phyloP scores from a whole-genome alignment of 2,888 invertebrate genomes.

The Mesorhabditis sp. region DNA sequence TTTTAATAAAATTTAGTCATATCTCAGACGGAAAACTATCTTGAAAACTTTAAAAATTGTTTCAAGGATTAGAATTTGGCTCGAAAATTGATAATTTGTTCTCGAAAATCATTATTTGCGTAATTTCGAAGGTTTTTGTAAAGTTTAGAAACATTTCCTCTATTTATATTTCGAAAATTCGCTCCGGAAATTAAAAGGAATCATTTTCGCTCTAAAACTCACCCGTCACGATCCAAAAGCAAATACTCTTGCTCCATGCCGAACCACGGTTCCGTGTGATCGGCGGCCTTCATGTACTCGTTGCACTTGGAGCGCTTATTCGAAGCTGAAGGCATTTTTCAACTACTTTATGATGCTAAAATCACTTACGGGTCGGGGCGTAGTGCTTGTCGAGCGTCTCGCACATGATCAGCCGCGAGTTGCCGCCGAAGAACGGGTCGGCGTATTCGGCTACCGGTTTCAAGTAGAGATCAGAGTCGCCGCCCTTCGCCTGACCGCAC shows the following conservation, averaged over 20 bases:
- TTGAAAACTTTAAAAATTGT: no score
- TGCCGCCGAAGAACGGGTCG: constrained; percentile 51
- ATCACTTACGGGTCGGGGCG: constrained; percentile 65
- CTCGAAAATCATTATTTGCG: no score
- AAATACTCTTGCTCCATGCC: constrained; percentile 65
- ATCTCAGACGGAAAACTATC: no score
- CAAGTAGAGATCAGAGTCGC: constrained; percentile 60
- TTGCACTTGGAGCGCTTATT: constrained; percentile 60
- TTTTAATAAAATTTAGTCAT: no score
- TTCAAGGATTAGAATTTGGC: no score
- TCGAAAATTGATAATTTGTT: no score
- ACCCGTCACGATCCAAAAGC: constrained; percentile 59
- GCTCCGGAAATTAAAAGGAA: no score
- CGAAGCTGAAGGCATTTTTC: constrained; percentile 35
- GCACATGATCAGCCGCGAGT: constrained; percentile 46
- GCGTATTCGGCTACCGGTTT: constrained; percentile 43
- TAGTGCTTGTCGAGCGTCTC: constrained; percentile 77
- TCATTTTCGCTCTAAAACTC: constrained; percentile 9
- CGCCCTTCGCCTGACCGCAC: constrained; percentile 70
- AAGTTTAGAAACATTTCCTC: no score
- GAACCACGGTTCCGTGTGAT: constrained; percentile 61
- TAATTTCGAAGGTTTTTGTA: no score
- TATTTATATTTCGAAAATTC: no score
- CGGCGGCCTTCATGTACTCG: constrained; percentile 59
- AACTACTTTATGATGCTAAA: neutral